Evolutionary conservation across 1,140 invertebrate species (phyloP), one percentile per base, ranked within the genome.

Genomic region (Babylonia areolata): DNA sequence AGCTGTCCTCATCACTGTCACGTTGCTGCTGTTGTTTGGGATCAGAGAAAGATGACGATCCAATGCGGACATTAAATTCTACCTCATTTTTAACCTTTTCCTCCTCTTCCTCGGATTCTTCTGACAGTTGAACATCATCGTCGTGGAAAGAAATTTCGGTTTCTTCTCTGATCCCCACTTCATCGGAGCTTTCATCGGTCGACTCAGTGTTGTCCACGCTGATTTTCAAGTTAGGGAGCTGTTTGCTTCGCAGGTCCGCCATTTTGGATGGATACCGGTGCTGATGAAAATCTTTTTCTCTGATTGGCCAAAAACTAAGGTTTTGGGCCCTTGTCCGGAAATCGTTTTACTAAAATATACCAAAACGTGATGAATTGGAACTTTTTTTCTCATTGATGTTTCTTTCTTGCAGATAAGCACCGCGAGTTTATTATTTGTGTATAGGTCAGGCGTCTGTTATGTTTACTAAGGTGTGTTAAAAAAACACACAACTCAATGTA

Each of bases 181-280:
- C 86, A 42, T 88, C 87, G 15, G 88, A 89, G 71, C 80, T 86
- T 79, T 91, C 90, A 82, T 90, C 89, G 17, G 84, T 85, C 15
- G 89, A 89, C 71, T 90, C 90, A 28, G 90, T 91, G 64, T 92
- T 92, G 58, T 92, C 92, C 46, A 92, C 90, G 85, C 92, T 91
- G 78, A 92, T 92, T 88, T 92, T 92, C 35, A 92, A 86, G 86
- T 92, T 92, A 31, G 92, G 92, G 28, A 92, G 86, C 46, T 89
- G 88, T 75, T 88, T 58, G 88, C 88, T 81, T 83, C 87, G 51
- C 51, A 84, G 37, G 82, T 87, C 84, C 5, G 87, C 90, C 90
- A 91, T 91, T 64, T 88, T 89, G 77, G 31, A 71, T 33, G 37
- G n/a, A 83, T 51, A 33, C 51, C 58, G 81, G 20, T 51, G n/a